phyloP scores from a whole-genome alignment of 1,140 invertebrate genomes.

The Globodera rostochiensis region DNA sequence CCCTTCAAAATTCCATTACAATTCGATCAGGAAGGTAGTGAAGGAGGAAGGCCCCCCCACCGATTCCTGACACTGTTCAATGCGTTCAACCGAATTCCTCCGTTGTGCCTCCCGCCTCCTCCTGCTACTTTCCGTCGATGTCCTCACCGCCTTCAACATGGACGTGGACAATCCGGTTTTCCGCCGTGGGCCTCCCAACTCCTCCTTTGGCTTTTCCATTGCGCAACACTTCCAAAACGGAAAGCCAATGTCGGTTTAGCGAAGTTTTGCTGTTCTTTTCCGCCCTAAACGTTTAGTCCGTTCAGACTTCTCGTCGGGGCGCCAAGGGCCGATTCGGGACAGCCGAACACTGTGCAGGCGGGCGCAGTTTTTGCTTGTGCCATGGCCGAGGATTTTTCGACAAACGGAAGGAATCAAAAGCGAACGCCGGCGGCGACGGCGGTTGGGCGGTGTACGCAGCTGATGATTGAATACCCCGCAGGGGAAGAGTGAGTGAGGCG shows the following conservation, averaged over 20 bases:
- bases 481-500: background rate
- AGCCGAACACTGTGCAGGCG: constrained; percentile 80
- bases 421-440: too few species aligned
- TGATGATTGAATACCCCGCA: constrained; percentile 23
- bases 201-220: constrained; percentile 86
- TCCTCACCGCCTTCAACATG: constrained; percentile 75
- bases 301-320: constrained; percentile 86
- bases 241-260: constrained; percentile 52
- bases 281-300: too few species aligned
- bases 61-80: background rate
- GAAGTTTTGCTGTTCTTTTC: background rate
- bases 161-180: constrained; percentile 81
- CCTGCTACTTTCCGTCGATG: constrained; percentile 3
- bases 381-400: constrained; percentile 72
- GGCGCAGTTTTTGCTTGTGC: constrained; percentile 84
- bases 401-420: background rate
- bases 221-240: constrained; percentile 73
- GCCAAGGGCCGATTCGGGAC: constrained; percentile 80
- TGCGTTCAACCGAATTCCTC: background rate
- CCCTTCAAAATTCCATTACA: background rate
- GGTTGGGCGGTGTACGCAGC: constrained; percentile 8
- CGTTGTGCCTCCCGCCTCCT: background rate
- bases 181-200: constrained; percentile 74
- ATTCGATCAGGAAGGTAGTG: too few species aligned
- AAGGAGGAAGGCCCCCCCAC: too few species aligned